These are phyloP conservation scores for Acanthosoma haemorrhoidale DNA, from an alignment of 2,888 invertebrate genomes.

Conservation along the genomic window DNA sequence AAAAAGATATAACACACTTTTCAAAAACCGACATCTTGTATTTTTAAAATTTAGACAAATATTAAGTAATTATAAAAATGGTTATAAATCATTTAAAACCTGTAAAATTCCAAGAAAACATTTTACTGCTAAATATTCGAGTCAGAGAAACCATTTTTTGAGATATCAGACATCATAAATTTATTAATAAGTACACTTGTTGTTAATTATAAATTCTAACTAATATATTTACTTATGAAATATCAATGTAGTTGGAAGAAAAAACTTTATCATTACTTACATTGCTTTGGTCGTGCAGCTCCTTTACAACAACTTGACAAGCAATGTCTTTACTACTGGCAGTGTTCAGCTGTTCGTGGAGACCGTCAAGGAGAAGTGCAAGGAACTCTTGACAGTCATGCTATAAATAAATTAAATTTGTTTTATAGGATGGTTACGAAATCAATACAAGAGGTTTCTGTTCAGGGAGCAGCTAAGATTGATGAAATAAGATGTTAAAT, in stretches of 20 bases:
- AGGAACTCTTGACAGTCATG: conserved; percentile 64
- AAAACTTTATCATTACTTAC: background rate
- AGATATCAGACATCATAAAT: no score
- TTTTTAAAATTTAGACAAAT: no score
- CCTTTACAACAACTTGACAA: conserved; percentile 22
- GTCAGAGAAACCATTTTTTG: no score
- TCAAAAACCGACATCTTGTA: no score
- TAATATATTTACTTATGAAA: background rate
- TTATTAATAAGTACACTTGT: no score
- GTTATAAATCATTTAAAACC: no score
- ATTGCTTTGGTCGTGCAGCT: background rate
- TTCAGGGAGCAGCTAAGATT: background rate
- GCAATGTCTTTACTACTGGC: conserved; percentile 42
- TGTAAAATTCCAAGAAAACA: no score
- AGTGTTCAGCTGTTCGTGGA: conserved; percentile 56
- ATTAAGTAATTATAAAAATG: no score
- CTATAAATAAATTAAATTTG: no score
- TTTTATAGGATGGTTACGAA: background rate
- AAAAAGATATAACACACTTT: no score
- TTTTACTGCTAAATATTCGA: no score
- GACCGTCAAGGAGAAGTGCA: conserved; percentile 55
- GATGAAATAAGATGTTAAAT: background rate
- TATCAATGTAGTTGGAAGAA: background rate
- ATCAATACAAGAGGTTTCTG: no score
- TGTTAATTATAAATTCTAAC: background rate